A percentile compares a stretch with the other conserved stretches of the same genome.
phyloP scores from a whole-genome alignment of 2,888 invertebrate genomes.

The Apantesis nais region DNA sequence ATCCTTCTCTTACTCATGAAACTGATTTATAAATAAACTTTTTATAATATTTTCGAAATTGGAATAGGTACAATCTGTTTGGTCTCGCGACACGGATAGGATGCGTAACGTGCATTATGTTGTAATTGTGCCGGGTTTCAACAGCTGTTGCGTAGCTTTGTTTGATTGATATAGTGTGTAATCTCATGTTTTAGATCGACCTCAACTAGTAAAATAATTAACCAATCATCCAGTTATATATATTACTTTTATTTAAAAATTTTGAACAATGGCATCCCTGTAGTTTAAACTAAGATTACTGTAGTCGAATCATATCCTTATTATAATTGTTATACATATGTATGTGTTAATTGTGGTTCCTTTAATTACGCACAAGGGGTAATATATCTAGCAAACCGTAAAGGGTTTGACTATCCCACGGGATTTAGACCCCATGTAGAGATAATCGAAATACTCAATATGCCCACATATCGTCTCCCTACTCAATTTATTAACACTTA shows the following conservation, averaged over 20 bases:
- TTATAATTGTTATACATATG: not conserved
- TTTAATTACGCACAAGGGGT: slow-evolving; percentile 31
- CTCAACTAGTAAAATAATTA: slow-evolving; percentile 55
- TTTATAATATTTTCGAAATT: slow-evolving; percentile 12
- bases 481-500: slow-evolving; percentile 63
- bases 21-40: slow-evolving; percentile 9
- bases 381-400: slow-evolving; percentile 49
- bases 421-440: slow-evolving; percentile 78
- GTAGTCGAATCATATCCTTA: slow-evolving; percentile 9
- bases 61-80: slow-evolving; percentile 26
- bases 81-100: slow-evolving; percentile 53
- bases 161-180: slow-evolving; percentile 81
- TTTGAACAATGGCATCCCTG: slow-evolving; percentile 8
- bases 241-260: slow-evolving; percentile 12
- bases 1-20: slow-evolving; percentile 9
- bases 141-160: slow-evolving; percentile 71
- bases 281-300: not conserved
- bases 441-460: slow-evolving; percentile 72
- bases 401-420: slow-evolving; percentile 81
- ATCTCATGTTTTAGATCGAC: slow-evolving; percentile 71
- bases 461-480: slow-evolving; percentile 78
- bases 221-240: slow-evolving; percentile 45
- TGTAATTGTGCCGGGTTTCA: slow-evolving; percentile 74
- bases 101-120: slow-evolving; percentile 70
- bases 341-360: not conserved